Base-by-base conservation (phyloP, 2,797 vertebrate species). In the Momotus momota region DNA sequence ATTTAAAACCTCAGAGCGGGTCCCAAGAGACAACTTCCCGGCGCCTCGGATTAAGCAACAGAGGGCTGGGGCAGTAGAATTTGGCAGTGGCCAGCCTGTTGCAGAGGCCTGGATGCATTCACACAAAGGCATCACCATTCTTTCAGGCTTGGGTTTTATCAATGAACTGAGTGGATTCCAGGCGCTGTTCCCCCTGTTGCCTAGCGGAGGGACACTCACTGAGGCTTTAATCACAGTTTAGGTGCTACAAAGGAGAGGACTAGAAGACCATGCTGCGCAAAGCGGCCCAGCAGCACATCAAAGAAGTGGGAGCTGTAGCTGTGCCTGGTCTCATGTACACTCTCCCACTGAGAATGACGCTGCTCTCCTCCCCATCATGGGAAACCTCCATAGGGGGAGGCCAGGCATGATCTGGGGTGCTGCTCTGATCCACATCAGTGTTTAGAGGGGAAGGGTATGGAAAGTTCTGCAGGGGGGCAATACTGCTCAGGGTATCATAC, bases 111-210 rank as follows among this genome's bases (percentile, higher is more conserved):
- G 96, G 95, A 54, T 92, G 96, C 96, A 75, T 95, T 94, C 40
- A 4, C 96, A 98, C 98, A 98, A 98, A 98, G 94, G 90, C 93
- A 90, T 11, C 94, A 21, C n/a, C 94, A 33, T 89, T 73, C 97
- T 95, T 97, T 93, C 97, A 86, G 86, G 70, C 81, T 78, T 14
- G n/a, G 85, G 61, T 97, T 98, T 98, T 96, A 96, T 98, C 98
- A 98, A 98, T 97, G 98, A 97, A 96, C 88, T 40, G 60, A 87
- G 95, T 43, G 27, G 95, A 98, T 99, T 98, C 98, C 98, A 97
- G 88, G 90, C 95, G 69, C 98, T 85, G 96, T 93, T 95, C 69
- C 94, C 70, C 74, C 23, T 35, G 98, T 98, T 98, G 98, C 98
- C 97, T 96, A 96, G 98, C 69, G 93, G 95, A 96, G 89, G 60